Conservation (phyloP, 2,113 vertebrate genomes). For the Cyanoramphus novaezelandiae region DNA sequence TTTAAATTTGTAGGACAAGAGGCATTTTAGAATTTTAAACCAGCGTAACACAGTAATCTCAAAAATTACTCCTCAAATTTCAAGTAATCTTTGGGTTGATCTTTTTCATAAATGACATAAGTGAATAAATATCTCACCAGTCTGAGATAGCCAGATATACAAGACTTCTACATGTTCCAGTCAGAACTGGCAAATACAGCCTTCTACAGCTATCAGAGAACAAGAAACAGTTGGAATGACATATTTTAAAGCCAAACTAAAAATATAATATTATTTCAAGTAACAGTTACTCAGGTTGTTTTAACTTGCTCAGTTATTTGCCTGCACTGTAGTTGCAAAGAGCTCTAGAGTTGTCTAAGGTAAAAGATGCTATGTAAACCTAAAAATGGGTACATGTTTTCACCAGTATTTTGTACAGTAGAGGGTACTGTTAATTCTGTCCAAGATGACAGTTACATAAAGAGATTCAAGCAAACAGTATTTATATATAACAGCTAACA, state of each 20-base stretch:
- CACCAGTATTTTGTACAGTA: not conserved
- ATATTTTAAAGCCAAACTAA: not conserved
- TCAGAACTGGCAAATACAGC: not conserved
- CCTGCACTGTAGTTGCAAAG: not conserved
- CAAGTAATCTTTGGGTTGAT: not conserved
- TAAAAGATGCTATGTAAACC: not conserved
- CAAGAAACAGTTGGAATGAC: not conserved
- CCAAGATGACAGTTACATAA: not conserved
- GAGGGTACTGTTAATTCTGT: not conserved
- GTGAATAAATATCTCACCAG: conserved; percentile 27
- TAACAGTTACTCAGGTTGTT: not conserved
- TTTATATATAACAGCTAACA: not conserved
- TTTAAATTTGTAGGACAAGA: not conserved
- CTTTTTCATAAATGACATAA: not conserved
- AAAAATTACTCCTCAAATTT: not conserved
- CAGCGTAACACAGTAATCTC: not conserved
- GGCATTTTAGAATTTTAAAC: not conserved
- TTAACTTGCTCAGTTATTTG: not conserved
- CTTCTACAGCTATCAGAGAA: not conserved
- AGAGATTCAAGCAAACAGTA: not conserved
- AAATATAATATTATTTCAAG: not conserved
- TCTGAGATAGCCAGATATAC: not conserved
- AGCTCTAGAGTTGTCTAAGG: not conserved
- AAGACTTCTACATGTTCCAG: not conserved
- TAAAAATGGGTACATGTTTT: not conserved